Base-by-base conservation (phyloP, 2,888 invertebrate genomes). In the Nemotelus pantherinus region DNA sequence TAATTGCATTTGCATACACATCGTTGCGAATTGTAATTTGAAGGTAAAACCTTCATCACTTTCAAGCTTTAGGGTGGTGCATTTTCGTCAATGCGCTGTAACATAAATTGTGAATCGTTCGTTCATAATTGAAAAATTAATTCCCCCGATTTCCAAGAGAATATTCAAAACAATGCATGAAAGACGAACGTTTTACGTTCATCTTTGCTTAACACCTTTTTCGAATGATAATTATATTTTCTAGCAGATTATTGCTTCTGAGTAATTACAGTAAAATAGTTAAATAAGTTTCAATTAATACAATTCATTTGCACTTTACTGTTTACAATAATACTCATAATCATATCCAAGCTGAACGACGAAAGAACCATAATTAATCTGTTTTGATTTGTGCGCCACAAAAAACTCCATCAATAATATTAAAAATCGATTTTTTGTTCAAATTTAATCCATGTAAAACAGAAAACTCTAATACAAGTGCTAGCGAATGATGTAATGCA, bases 191-290 rank as follows among this genome's bases (percentile, higher is more conserved):
- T 25, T 1, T 25, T 25, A 25, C 0, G 25, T 25, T 25, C 25
- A 25, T 9, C 50, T 9, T 5, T 50, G 5, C 50, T 9, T 50
- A 5, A 50, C 50, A 50, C 50, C 50, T 50, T 50, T 9, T 50
- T 9, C 9, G 9, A 50, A 50, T 9, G 6, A 25, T 58, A 25
- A 25, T n/a, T 10, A 58, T 58, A n/a, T n/a, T 65, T 47, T 65
- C 5, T 65, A 65, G 41, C 10, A 25, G 25, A 45, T 63, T 65
- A 65, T 65, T 65, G 65, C 65, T 65, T 65, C 47, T 10, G 44
- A 65, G 47, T 65, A 65, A n/a, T 47, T 45, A 65, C 3, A 65
- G 44, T 65, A 45, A 65, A 45, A 43, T 25, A n/a, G 47, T 4
- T 9, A 10, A 39, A 65, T 5, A 65, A 45, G 47, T 39, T 39